These are phyloP conservation scores for Achatina immaculata DNA, from an alignment of 1,140 invertebrate species.

Conservation along the genomic window DNA sequence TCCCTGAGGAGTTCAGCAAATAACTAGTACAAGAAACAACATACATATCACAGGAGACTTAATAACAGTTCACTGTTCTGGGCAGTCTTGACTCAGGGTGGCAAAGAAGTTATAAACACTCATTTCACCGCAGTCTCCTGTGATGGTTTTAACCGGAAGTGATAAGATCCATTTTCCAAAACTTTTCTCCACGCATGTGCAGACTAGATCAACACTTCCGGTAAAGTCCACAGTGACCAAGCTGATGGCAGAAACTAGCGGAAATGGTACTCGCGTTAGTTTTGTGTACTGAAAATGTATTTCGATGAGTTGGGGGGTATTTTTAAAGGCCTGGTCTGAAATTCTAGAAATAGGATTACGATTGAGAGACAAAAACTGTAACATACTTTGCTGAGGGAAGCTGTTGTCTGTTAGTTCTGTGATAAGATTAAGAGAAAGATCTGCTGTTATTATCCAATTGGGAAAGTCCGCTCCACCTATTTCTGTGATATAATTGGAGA, in stretches of 20 bases:
- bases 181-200: neutral
- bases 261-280: neutral
- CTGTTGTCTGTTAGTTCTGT: neutral
- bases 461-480: neutral
- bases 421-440: neutral
- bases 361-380: neutral
- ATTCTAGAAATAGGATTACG: neutral
- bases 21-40: too few relatives aligned
- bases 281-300: neutral
- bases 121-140: neutral
- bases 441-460: neutral
- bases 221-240: neutral
- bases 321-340: neutral
- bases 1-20: too few relatives aligned
- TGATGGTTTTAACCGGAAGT: neutral
- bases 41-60: too few relatives aligned
- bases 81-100: neutral
- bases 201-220: neutral
- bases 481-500: neutral
- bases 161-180: neutral
- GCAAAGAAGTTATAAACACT: neutral
- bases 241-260: neutral
- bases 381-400: neutral
- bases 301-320: neutral
- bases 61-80: too few relatives aligned